phyloP scores from a whole-genome alignment of 2,113 vertebrate genomes.

The Oceanites oceanicus region DNA sequence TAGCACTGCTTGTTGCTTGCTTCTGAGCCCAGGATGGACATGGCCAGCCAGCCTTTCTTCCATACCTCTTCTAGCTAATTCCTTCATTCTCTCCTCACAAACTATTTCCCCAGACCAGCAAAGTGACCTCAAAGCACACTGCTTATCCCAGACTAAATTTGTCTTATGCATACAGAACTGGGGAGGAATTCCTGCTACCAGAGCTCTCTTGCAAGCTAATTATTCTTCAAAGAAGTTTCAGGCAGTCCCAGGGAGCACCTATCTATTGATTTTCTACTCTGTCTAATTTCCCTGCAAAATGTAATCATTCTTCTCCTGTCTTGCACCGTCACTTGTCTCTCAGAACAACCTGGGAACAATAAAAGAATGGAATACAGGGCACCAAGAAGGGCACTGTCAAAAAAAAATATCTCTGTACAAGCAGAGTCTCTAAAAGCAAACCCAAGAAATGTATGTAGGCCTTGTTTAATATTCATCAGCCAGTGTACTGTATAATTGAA shows the following conservation, averaged over 20 bases:
- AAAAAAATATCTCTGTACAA: neutral
- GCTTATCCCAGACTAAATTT: neutral
- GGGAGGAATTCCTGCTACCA: conserved; percentile 12
- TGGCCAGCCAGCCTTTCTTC: neutral
- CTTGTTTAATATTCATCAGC: conserved; percentile 40
- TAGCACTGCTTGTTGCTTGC: neutral
- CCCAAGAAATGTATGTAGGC: neutral
- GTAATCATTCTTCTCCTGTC: neutral
- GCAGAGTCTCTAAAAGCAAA: neutral
- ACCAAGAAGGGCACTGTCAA: neutral
- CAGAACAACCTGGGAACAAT: conserved; percentile 14
- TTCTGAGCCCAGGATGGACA: neutral
- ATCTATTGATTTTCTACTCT: conserved; percentile 40
- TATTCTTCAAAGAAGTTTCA: conserved; percentile 53
- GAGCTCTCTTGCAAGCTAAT: conserved; percentile 31
- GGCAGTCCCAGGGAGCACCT: conserved; percentile 13
- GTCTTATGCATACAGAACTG: neutral
- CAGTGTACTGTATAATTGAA: neutral
- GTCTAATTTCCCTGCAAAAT: conserved; percentile 10
- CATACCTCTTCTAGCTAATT: neutral
- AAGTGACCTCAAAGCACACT: neutral
- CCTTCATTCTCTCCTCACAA: neutral
- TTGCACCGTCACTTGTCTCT: neutral
- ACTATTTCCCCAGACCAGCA: neutral
- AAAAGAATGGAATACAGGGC: conserved; percentile 18